Percentiles rank a stretch among this genome's conserved stretches.
Conservation (phyloP, 2,797 vertebrate species). For the Gallinago stenura region DNA sequence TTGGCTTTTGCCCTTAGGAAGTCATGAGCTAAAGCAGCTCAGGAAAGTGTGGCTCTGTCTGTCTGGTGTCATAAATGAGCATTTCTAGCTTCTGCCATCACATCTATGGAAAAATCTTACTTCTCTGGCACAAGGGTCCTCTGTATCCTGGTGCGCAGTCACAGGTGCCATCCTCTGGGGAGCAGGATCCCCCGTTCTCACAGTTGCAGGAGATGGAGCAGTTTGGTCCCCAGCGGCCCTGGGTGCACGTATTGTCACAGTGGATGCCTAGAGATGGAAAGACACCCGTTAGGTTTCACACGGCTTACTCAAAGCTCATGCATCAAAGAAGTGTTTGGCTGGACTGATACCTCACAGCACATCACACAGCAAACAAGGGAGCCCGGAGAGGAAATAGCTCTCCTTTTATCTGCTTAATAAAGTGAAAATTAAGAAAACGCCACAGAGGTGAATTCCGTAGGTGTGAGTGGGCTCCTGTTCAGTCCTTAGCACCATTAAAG, state of each 20-base stretch:
- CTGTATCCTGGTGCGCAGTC: constrained; percentile 95
- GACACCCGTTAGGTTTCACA: neutral
- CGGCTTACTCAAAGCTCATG: neutral
- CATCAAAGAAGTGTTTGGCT: constrained; percentile 11
- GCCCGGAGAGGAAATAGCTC: neutral
- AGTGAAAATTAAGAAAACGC: constrained; percentile 49
- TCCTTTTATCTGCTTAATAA: constrained; percentile 53
- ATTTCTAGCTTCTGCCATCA: neutral
- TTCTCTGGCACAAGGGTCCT: constrained; percentile 95
- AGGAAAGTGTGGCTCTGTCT: neutral
- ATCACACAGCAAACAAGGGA: neutral
- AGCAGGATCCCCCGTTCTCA: constrained; percentile 95
- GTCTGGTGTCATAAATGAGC: neutral
- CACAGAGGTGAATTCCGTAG: constrained; percentile 7
- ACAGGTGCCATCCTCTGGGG: constrained; percentile 93
- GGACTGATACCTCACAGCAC: neutral
- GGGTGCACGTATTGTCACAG: constrained; percentile 91
- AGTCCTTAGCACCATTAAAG: neutral
- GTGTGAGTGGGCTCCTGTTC: neutral
- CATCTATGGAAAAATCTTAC: constrained; percentile 80
- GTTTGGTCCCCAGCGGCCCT: constrained; percentile 96
- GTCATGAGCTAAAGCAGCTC: neutral
- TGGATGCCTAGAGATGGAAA: constrained; percentile 85
- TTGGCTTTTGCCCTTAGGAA: neutral
- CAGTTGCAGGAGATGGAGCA: constrained; percentile 96